Conservation (phyloP, 2,888 invertebrate species). For the Hermaeophaga mercurialis region DNA sequence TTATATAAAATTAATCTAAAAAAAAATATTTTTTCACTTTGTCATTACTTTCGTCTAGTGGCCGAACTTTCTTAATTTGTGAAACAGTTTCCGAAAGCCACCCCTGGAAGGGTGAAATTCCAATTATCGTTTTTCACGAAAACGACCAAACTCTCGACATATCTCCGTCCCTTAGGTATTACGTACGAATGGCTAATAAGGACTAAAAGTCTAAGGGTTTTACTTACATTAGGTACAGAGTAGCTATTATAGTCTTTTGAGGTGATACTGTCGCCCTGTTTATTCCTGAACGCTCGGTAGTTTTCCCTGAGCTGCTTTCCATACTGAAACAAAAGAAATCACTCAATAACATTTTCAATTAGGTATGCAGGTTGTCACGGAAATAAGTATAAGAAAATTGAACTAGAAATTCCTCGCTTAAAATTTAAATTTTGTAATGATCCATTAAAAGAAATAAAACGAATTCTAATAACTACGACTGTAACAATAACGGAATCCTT, state of each 20-base stretch:
- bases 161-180: not conserved
- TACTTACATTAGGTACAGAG: constrained; percentile 62
- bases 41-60: too few species aligned
- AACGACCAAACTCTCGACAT: not conserved
- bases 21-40: too few species aligned
- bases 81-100: too few species aligned
- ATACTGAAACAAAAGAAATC: constrained; percentile 60
- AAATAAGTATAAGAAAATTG: too few species aligned
- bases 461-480: too few species aligned
- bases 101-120: not conserved
- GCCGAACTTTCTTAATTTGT: too few species aligned
- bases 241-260: constrained; percentile 60
- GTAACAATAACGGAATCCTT: too few species aligned
- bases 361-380: constrained; percentile 3
- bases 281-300: constrained; percentile 65
- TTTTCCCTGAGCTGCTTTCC: constrained; percentile 67
- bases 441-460: too few species aligned
- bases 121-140: not conserved
- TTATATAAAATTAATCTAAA: too few species aligned
- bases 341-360: constrained; percentile 6
- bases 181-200: not conserved
- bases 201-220: not conserved
- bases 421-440: too few species aligned
- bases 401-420: too few species aligned
- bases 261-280: constrained; percentile 58